These are phyloP conservation scores for Drosophila leontia DNA, from an alignment of 1,140 invertebrate species.

Conservation along the genomic window DNA sequence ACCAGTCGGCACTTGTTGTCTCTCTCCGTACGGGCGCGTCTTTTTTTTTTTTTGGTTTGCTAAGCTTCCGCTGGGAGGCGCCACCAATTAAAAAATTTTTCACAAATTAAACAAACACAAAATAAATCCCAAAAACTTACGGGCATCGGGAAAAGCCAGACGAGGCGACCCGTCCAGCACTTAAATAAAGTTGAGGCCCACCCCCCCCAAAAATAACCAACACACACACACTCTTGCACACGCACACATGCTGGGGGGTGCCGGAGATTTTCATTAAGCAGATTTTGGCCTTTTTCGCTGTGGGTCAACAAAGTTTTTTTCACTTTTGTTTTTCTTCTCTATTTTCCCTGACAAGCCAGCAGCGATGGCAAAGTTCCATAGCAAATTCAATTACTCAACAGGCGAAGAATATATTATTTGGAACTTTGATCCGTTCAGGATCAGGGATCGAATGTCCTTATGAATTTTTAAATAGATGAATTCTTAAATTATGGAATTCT, in stretches of 20 bases:
- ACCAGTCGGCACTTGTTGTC: neutral
- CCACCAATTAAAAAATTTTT: conserved; percentile 52
- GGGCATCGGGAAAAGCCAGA: conserved; percentile 1
- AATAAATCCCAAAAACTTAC: conserved; percentile 24
- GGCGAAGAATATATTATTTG: neutral
- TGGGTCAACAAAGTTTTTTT: conserved; percentile 48
- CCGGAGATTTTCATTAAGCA: conserved; percentile 38
- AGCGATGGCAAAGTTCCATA: conserved; percentile 22
- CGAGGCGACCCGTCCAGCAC: conserved; percentile 12
- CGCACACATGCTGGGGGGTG: conserved; percentile 4
- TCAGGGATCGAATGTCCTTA: neutral
- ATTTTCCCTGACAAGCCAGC: conserved; percentile 9
- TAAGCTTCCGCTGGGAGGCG: conserved; percentile 75
- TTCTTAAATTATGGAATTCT: neutral
- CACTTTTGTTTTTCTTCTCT: conserved; percentile 36
- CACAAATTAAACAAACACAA: conserved; percentile 53
- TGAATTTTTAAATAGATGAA: too few species aligned
- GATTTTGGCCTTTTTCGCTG: conserved; percentile 53
- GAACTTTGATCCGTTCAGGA: neutral
- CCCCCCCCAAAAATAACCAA: conserved; percentile 1
- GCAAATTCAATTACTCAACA: conserved; percentile 38
- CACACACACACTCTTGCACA: neutral
- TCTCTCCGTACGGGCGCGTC: conserved; percentile 4
- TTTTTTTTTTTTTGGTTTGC: conserved; percentile 26
- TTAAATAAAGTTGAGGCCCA: conserved; percentile 31